Evolutionary conservation across 2,888 invertebrate genomes (phyloP).

Genomic region (Syritta pipiens): DNA sequence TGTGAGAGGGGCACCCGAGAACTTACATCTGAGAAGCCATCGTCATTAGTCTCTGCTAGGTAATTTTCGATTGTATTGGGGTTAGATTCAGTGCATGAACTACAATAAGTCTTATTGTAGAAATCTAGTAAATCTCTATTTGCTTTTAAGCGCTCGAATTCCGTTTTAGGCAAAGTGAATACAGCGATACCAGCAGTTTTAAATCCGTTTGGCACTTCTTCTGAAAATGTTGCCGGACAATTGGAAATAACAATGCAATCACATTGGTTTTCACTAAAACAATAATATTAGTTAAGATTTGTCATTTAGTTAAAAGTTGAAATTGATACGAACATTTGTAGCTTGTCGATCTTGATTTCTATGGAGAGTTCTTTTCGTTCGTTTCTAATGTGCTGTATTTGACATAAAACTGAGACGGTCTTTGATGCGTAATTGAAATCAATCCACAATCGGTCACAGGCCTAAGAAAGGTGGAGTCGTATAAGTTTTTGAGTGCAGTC

Average conservation of each 20-base stretch:
- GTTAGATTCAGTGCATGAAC: neutral
- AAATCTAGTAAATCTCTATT: slow-evolving; percentile 70
- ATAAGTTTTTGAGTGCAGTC: neutral
- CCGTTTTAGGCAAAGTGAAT: slow-evolving; percentile 59
- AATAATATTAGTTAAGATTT: neutral
- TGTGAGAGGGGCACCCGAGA: too few species aligned
- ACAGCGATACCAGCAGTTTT: slow-evolving; percentile 36
- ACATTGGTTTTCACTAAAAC: slow-evolving; percentile 41
- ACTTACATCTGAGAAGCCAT: neutral
- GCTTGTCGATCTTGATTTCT: slow-evolving; percentile 39
- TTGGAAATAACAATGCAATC: slow-evolving; percentile 56
- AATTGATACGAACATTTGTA: slow-evolving; percentile 64
- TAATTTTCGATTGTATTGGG: slow-evolving; percentile 24
- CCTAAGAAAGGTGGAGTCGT: slow-evolving; percentile 31
- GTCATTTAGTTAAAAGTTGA: neutral
- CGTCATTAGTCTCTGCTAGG: slow-evolving; percentile 6
- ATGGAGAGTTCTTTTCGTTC: slow-evolving; percentile 19
- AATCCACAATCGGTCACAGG: slow-evolving; percentile 70
- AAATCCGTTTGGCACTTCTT: slow-evolving; percentile 28
- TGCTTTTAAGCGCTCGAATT: slow-evolving; percentile 63
- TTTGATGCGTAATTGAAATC: slow-evolving; percentile 70
- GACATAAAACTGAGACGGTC: slow-evolving; percentile 40
- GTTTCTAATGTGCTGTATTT: neutral
- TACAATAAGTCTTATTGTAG: slow-evolving; percentile 46
- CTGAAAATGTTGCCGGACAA: slow-evolving; percentile 60